A percentile compares a stretch with the other conserved stretches of the same genome.
phyloP scores from a whole-genome alignment of 2,113 vertebrate genomes.

The Astatoreochromis straeleni region DNA sequence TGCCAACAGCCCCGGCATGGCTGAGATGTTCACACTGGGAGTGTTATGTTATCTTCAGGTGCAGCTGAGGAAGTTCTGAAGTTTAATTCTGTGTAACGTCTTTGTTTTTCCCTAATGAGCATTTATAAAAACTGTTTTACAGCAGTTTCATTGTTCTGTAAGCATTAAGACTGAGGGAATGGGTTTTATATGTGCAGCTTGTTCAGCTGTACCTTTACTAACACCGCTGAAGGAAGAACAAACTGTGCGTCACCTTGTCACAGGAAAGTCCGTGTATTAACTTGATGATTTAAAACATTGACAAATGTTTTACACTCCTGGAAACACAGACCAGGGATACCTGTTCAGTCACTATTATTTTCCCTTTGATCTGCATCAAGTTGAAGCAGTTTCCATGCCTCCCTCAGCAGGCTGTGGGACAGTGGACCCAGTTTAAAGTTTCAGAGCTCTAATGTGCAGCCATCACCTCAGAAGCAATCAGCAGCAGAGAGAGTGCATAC shows the following conservation, averaged over 20 bases:
- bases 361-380: rapidly evolving
- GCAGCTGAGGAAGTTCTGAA: background rate
- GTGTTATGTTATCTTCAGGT: background rate
- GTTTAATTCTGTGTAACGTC: rapidly evolving
- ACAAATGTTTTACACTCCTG: background rate
- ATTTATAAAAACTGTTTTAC: background rate
- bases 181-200: background rate
- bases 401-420: background rate
- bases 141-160: background rate
- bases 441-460: background rate
- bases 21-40: background rate
- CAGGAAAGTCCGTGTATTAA: rapidly evolving
- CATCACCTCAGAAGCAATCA: background rate
- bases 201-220: background rate
- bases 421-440: background rate
- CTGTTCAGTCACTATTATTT: background rate
- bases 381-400: background rate
- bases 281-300: background rate
- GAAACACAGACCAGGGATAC: background rate
- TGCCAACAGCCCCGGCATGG: background rate
- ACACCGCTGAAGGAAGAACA: background rate
- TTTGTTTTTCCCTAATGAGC: background rate
- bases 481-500: background rate
- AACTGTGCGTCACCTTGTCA: background rate
- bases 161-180: rapidly evolving